Base-by-base conservation (phyloP, 2,888 invertebrate species). In the Mongoloraphidia duomilia region DNA sequence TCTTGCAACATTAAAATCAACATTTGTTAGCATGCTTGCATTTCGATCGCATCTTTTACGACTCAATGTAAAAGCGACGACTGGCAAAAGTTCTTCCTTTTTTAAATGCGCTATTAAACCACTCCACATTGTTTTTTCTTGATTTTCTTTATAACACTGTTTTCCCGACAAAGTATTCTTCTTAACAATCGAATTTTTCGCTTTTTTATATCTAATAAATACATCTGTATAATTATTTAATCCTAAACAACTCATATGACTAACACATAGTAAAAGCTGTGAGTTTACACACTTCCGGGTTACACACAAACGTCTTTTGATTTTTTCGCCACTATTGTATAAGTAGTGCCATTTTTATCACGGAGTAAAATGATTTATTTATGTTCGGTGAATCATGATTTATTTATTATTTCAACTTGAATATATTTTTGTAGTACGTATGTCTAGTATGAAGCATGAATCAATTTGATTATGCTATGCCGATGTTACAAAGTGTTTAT, bases 1-100 rank as follows among this genome's bases (percentile, higher is more conserved):
- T n/a, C 13, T 33, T 1, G 42, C 13, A n/a, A 8, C 10, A 37
- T 39, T 48, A 12, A 43, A 37, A 26, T 48, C 42, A n/a, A 41
- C 17, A 34, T 34, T 33, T 9, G 12, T 36, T 33, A 42, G n/a
- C n/a, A 42, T 33, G 17, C 60, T 63, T 0, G 83, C 79, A 58
- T 80, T 82, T 45, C 70, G 71, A 59, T 89, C 82, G 63, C 86
- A 93, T 64, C 85, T 78, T 57, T 79, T 85, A 54, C 92, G 73
- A 0, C 96, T 96, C 55, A 98, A 77, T 0, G 91, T 92, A 63
- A 98, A 98, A 0, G 89, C 86, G 0, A 98, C 94, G 0, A 91
- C 89, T 0, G 98, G 98, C 48, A 98, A 71, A 62, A 91, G 82
- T 57, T 94, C 84, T 52, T 81, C 76, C 52, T 80, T 77, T 58